phyloP scores from a whole-genome alignment of 2,797 vertebrate genomes.

The Liparis tanakae region DNA sequence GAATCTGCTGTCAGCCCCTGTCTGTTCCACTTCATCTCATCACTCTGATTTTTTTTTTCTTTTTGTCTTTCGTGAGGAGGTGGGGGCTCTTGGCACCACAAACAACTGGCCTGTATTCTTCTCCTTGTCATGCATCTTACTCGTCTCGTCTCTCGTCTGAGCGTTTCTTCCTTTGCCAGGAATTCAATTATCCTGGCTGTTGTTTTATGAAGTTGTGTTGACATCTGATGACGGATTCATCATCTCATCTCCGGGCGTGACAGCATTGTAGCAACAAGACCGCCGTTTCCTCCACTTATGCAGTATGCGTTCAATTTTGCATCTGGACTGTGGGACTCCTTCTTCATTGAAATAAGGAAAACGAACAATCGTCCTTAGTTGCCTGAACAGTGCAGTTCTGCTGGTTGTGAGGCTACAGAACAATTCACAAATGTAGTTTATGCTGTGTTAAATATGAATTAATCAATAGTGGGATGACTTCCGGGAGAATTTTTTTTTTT shows the following conservation, averaged over 20 bases:
- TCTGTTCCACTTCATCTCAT: slow-evolving; percentile 69
- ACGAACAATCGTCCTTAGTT: neutral
- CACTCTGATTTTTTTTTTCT: slow-evolving; percentile 34
- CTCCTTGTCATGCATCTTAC: slow-evolving; percentile 67
- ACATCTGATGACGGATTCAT: slow-evolving; percentile 83
- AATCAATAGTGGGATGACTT: slow-evolving; percentile 21
- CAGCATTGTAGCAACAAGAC: slow-evolving; percentile 52
- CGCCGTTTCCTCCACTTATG: slow-evolving; percentile 24
- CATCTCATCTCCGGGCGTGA: slow-evolving; percentile 81
- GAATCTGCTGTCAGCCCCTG: slow-evolving; percentile 69
- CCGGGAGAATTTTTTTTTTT: neutral
- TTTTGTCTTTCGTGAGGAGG: slow-evolving; percentile 14
- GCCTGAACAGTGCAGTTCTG: neutral
- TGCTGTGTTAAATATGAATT: slow-evolving; percentile 24
- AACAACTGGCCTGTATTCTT: slow-evolving; percentile 68
- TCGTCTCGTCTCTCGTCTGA: slow-evolving; percentile 69
- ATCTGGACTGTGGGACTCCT: slow-evolving; percentile 7
- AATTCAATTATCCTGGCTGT: slow-evolving; percentile 82
- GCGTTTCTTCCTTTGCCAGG: slow-evolving; percentile 65
- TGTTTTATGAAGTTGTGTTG: slow-evolving; percentile 84
- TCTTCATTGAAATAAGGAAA: slow-evolving; percentile 25
- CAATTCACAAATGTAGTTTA: slow-evolving; percentile 6
- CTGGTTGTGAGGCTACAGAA: neutral
- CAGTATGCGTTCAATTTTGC: slow-evolving; percentile 28
- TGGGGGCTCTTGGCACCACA: slow-evolving; percentile 40